These are phyloP conservation scores for Exaiptasia diaphana DNA, from an alignment of 64 coral and sea anemone species.

Conservation along the genomic window DNA sequence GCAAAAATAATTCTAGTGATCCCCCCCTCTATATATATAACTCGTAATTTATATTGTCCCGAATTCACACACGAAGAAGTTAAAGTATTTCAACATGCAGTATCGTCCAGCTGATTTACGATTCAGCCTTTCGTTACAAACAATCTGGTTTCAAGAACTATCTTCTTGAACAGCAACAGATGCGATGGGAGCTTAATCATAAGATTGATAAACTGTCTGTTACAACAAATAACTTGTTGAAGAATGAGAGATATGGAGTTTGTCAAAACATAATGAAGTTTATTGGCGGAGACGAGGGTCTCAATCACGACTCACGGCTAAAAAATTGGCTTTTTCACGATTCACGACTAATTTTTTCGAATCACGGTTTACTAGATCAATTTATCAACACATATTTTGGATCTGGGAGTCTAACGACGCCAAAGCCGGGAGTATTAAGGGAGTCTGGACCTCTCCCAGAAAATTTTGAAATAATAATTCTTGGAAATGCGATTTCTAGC, in stretches of 20 bases:
- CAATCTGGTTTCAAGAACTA: constrained; percentile 54
- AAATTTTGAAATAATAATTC: too few species aligned
- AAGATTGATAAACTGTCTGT: constrained; percentile 38
- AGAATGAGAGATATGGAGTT: constrained; percentile 58
- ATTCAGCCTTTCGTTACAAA: constrained; percentile 40
- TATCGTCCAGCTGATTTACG: constrained; percentile 48
- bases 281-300: neutral
- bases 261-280: constrained; percentile 40
- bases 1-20: too few species aligned
- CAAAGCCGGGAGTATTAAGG: too few species aligned
- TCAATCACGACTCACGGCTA: too few species aligned
- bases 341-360: too few species aligned
- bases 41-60: neutral
- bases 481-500: too few species aligned
- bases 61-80: neutral
- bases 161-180: constrained; percentile 53
- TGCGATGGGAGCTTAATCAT: constrained; percentile 33
- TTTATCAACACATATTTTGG: too few species aligned
- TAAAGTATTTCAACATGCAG: constrained; percentile 8
- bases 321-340: too few species aligned
- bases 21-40: too few species aligned
- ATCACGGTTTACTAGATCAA: too few species aligned
- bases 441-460: too few species aligned
- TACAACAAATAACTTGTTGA: constrained; percentile 31
- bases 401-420: too few species aligned